Percentiles rank a stretch among this genome's conserved stretches.
phyloP scores from a whole-genome alignment of 2,113 vertebrate species.

The Paradoxurus hermaphroditus region DNA sequence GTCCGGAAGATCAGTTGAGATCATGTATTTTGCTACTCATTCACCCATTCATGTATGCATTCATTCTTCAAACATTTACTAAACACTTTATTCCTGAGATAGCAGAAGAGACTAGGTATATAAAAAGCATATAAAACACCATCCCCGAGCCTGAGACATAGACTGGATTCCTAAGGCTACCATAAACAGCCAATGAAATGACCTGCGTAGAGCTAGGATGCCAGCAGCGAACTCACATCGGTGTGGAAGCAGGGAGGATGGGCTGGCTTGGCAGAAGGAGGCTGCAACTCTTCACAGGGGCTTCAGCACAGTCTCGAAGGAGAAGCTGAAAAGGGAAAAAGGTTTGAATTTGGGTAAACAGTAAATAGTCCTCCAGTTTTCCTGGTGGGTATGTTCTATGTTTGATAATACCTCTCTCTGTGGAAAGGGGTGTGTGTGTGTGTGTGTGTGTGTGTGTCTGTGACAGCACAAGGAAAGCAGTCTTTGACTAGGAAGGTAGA shows the following conservation, averaged over 20 bases:
- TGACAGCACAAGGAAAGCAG: not conserved
- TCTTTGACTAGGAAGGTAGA: not conserved
- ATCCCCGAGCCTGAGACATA: not conserved
- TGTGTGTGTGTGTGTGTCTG: not conserved
- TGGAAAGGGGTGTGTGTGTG: no score
- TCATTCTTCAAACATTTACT: not conserved
- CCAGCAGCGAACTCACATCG: no score
- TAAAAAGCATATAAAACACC: not conserved
- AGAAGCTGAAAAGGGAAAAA: accelerated
- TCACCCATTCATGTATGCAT: not conserved
- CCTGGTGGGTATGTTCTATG: not conserved
- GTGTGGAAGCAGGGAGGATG: accelerated
- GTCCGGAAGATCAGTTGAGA: not conserved
- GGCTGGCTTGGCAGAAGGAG: not conserved
- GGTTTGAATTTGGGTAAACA: not conserved
- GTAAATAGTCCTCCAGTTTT: not conserved
- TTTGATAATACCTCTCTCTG: not conserved
- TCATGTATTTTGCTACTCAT: not conserved
- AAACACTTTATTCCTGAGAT: not conserved
- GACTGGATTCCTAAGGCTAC: accelerated
- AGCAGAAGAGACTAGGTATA: not conserved
- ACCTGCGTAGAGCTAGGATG: not conserved
- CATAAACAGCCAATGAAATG: not conserved
- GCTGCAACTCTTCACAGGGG: accelerated
- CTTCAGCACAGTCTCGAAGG: accelerated